Evolutionary conservation across 1,140 invertebrate genomes (phyloP), one percentile per base, ranked within the genome.

Genomic region (Chironomus tepperi): DNA sequence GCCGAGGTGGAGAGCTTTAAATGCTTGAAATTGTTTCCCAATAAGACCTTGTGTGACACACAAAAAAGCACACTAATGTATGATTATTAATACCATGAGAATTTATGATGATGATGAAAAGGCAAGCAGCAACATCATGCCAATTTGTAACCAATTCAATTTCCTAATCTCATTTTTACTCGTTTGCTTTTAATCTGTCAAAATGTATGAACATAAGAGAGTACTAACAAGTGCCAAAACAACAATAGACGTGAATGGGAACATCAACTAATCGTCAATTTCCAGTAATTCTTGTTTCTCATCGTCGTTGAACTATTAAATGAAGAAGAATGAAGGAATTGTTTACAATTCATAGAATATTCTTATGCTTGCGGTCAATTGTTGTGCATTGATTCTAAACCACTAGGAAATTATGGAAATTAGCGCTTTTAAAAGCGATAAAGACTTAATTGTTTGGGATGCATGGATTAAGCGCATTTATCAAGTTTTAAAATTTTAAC

Each of bases 11-110:
- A 57, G n/a, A 57, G n/a, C n/a, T 57, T 57, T 57, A 15, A 57
- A 15, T 15, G 47, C 10, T 12, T n/a, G 47, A 57, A 47, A 57
- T n/a, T 57, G n/a, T 57, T 57, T 57, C 47, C 47, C 47, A 57
- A 57, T 57, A 57, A 57, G n/a, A 57, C 47, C 47, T 57, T 57
- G 47, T n/a, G 47, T 57, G 47, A 57, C 47, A 57, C 47, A 57
- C 47, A 57, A 57, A 57, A 12, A 57, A 57, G 47, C 47, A 34
- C 24, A 34, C 24, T 34, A 34, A 34, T 34, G 24, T 34, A 34
- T 34, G 24, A 34, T 2, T 2, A 34, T 34, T 34, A 34, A 34
- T 34, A 5, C 24, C 24, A 34, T 34, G 47, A 12, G 47, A 57
- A 12, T 57, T 12, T 12, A n/a, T 15, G 8, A 57, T n/a, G 47